Evolutionary conservation across 2,888 invertebrate species (phyloP).

Genomic region (Eupeodes luniger): DNA sequence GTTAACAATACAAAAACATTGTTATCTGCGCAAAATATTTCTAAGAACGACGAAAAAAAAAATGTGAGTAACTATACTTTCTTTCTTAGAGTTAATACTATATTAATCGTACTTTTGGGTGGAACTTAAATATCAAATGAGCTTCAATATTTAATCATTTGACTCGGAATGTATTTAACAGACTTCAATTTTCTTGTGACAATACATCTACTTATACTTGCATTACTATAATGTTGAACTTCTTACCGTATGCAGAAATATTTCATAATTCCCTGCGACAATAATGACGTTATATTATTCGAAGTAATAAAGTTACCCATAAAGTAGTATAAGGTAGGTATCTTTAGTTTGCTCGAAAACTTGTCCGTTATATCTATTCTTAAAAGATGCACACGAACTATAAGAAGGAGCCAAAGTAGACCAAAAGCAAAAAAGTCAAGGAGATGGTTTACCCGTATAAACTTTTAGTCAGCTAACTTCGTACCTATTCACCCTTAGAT

Average conservation of each 20-base stretch:
- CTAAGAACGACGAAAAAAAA: too few species aligned
- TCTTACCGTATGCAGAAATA: slow-evolving; percentile 28
- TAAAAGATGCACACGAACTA: slow-evolving; percentile 14
- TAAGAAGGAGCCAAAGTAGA: slow-evolving; percentile 5
- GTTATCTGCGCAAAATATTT: too few species aligned
- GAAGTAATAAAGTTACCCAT: slow-evolving; percentile 68
- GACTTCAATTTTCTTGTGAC: background rate
- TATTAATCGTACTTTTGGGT: too few species aligned
- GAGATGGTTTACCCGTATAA: slow-evolving; percentile 59
- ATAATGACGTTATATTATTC: slow-evolving; percentile 71
- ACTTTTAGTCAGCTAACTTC: slow-evolving; percentile 49
- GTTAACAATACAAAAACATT: too few species aligned
- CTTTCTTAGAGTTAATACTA: too few species aligned
- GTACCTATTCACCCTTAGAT: slow-evolving; percentile 44
- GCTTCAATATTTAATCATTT: background rate
- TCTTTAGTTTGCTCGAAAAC: slow-evolving; percentile 54
- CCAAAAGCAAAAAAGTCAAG: slow-evolving; percentile 7
- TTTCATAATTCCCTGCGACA: slow-evolving; percentile 70
- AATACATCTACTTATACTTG: slow-evolving; percentile 17
- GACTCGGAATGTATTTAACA: background rate
- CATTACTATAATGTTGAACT: slow-evolving; percentile 12
- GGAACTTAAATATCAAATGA: too few species aligned
- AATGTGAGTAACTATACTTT: too few species aligned
- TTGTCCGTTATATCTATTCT: slow-evolving; percentile 65
- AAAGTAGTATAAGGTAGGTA: slow-evolving; percentile 53